Conservation (phyloP, 2,797 vertebrate genomes). For the Passerculus sandwichensis region DNA sequence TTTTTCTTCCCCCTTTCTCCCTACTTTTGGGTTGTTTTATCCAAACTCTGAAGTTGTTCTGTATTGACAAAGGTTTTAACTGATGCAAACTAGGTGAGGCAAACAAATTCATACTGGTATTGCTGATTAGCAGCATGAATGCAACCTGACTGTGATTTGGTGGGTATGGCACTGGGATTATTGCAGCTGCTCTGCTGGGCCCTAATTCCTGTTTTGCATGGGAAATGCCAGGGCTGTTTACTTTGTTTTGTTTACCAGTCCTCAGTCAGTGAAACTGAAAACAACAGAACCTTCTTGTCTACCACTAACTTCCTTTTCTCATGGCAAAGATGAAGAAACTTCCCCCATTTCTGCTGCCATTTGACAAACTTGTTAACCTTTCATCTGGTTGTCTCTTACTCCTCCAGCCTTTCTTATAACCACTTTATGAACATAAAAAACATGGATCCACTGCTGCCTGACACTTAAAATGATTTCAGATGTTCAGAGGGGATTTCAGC, state of each 20-base stretch:
- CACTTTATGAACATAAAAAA: neutral
- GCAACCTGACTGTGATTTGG: neutral
- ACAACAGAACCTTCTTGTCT: neutral
- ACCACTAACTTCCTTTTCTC: neutral
- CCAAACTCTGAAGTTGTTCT: neutral
- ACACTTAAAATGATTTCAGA: neutral
- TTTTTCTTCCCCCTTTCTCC: neutral
- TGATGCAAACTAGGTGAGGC: neutral
- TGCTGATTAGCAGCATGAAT: neutral
- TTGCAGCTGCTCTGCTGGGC: neutral
- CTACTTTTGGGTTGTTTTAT: neutral
- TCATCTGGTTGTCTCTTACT: neutral
- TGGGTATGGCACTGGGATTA: neutral
- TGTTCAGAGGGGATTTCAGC: neutral
- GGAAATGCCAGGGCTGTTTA: neutral
- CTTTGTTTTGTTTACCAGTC: slow-evolving; percentile 30
- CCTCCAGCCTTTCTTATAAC: neutral
- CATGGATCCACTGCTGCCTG: neutral
- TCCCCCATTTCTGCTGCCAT: neutral
- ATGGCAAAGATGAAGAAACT: neutral
- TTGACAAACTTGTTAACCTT: neutral
- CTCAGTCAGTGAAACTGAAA: neutral
- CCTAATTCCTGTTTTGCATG: neutral
- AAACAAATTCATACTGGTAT: neutral
- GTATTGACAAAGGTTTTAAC: neutral